These are phyloP conservation scores for Caenorhabditis tropicalis DNA, from an alignment of 1,140 invertebrate species.

Conservation along the genomic window DNA sequence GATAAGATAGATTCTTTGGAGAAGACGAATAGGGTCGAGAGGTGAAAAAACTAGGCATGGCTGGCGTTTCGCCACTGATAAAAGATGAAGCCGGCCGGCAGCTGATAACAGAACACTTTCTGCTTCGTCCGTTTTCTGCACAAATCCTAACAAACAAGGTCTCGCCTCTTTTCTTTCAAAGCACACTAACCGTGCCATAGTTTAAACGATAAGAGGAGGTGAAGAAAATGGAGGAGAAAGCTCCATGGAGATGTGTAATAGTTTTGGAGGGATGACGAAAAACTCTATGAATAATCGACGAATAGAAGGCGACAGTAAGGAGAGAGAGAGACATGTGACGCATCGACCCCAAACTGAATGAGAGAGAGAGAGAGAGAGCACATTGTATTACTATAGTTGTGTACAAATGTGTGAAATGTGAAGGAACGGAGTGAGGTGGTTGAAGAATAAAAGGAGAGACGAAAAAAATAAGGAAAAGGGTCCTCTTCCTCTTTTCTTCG, in stretches of 20 bases:
- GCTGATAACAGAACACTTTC: conserved; percentile 30
- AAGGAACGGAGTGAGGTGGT: too few relatives aligned
- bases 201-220: too few relatives aligned
- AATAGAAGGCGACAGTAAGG: conserved; percentile 32
- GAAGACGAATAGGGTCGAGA: conserved; percentile 29
- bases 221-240: too few relatives aligned
- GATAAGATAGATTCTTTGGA: conserved; percentile 28
- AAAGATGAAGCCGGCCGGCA: not conserved
- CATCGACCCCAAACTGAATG: not conserved
- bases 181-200: too few relatives aligned
- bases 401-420: not conserved
- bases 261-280: conserved; percentile 18
- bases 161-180: too few relatives aligned
- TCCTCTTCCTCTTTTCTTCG: not conserved
- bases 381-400: conserved; percentile 35
- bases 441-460: not conserved
- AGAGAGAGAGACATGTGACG: not conserved
- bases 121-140: not conserved
- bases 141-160: not conserved
- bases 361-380: not conserved
- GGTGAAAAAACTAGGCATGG: conserved; percentile 25
- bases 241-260: conserved; percentile 10
- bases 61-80: not conserved
- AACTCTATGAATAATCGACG: conserved; percentile 41
- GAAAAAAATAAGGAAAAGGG: not conserved